Evolutionary conservation across 2,113 vertebrate species (phyloP).

Genomic region (Myocastor coypus): DNA sequence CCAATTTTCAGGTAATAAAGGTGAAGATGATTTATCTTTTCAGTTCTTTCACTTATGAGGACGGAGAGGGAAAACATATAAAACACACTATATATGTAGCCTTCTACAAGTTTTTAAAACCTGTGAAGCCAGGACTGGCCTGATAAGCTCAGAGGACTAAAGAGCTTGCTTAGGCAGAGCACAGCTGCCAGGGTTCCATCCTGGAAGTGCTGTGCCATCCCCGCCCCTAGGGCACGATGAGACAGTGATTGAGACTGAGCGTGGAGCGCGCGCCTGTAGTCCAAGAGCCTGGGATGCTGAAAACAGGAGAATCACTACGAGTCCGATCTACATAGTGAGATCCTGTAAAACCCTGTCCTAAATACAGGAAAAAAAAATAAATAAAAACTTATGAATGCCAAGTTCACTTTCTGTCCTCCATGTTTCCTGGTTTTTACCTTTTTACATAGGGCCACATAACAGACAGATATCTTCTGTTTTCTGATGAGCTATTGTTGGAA

Average conservation of each 20-base stretch:
- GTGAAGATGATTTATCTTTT: background rate
- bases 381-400: background rate
- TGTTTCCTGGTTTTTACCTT: background rate
- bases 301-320: no score
- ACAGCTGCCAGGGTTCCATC: no score
- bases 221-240: no score
- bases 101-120: constrained; percentile 12
- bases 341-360: no score
- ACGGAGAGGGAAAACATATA: background rate
- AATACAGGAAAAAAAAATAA: no score
- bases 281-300: no score
- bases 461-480: background rate
- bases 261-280: no score
- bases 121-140: background rate
- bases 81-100: background rate
- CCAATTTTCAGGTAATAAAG: background rate
- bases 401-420: background rate
- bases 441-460: background rate
- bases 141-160: no score
- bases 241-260: no score
- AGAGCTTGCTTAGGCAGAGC: no score
- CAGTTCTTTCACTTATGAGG: background rate
- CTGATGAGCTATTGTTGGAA: background rate
- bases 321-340: no score
- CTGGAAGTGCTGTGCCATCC: no score